phyloP scores from a whole-genome alignment of 2,797 vertebrate genomes.

The Propithecus deckenii region DNA sequence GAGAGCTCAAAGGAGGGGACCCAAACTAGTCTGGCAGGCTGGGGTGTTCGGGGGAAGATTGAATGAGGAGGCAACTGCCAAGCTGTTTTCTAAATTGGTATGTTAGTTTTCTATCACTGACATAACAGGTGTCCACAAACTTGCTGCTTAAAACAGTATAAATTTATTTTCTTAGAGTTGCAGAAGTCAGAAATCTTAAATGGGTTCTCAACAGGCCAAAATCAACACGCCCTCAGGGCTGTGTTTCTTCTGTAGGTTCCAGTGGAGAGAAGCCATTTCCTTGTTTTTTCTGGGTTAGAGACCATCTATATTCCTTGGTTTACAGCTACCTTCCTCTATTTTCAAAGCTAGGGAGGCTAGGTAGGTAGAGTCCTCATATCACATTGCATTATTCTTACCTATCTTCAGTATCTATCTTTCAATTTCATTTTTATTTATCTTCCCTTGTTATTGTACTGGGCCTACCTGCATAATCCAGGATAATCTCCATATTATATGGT shows the following conservation, averaged over 20 bases:
- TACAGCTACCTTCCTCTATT: background rate
- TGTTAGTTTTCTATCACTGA: background rate
- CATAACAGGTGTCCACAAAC: background rate
- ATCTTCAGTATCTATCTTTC: background rate
- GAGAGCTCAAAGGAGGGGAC: background rate
- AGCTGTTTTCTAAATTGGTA: background rate
- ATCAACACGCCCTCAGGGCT: background rate
- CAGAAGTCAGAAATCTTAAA: background rate
- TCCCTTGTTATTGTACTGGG: background rate
- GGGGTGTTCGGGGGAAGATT: fast-evolving
- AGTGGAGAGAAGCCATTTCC: background rate
- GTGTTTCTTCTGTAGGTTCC: background rate
- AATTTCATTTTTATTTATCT: background rate
- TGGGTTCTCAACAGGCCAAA: background rate
- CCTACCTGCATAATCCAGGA: background rate
- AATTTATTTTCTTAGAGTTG: background rate
- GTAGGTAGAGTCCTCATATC: background rate
- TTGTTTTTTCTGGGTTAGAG: background rate
- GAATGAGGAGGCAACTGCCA: background rate
- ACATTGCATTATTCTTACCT: background rate
- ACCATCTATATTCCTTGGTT: fast-evolving
- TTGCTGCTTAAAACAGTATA: background rate
- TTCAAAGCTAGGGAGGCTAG: background rate
- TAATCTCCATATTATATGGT: background rate
- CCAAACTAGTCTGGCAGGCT: background rate